Evolutionary conservation across 2,113 vertebrate species (phyloP).

Genomic region (Trematocara macrostoma): DNA sequence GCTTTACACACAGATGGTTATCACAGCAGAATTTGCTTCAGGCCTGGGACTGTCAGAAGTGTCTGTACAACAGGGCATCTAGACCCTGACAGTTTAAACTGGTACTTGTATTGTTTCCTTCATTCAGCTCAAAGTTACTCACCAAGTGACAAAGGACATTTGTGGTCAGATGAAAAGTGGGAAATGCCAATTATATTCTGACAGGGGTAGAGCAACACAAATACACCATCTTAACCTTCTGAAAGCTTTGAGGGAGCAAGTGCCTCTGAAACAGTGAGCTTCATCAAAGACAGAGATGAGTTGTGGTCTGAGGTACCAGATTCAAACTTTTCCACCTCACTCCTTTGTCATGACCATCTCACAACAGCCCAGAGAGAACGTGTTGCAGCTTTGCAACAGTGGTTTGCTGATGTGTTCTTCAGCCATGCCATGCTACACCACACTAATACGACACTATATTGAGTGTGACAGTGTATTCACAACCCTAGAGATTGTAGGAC

Average conservation of each 20-base stretch:
- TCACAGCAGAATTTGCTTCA: neutral
- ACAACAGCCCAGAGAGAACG: neutral
- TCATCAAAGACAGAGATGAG: neutral
- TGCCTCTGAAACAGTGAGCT: neutral
- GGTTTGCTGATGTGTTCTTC: neutral
- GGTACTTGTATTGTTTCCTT: neutral
- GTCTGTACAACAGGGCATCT: neutral
- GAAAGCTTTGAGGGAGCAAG: neutral
- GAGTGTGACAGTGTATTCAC: neutral
- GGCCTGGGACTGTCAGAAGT: accelerated
- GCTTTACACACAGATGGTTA: neutral
- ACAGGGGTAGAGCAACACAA: neutral
- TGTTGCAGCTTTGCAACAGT: accelerated
- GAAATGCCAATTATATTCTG: neutral
- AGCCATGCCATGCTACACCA: neutral
- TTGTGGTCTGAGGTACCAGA: neutral
- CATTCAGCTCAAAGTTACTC: neutral
- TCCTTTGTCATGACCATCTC: neutral
- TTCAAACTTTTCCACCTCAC: neutral
- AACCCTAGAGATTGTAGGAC: neutral
- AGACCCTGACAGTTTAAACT: neutral
- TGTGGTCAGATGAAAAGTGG: neutral
- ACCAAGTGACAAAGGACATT: neutral
- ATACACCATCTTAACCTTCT: neutral
- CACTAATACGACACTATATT: neutral